Evolutionary conservation across 1,140 invertebrate genomes (phyloP).

Genomic region (Macrocentrus cingulum): DNA sequence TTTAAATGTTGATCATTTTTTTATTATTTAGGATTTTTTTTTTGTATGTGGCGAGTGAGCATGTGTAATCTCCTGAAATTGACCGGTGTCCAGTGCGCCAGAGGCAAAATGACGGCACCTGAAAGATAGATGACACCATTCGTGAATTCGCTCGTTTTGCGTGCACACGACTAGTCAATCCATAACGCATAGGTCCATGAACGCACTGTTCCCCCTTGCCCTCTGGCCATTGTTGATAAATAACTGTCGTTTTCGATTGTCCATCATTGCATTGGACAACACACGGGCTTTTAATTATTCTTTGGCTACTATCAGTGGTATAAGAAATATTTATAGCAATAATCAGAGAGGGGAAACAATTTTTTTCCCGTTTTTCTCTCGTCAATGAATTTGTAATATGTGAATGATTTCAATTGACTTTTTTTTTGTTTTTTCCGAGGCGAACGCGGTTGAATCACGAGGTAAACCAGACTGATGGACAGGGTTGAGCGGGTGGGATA

Average conservation of each 20-base stretch:
- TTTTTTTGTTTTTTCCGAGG: too few species aligned
- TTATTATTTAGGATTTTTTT: background rate
- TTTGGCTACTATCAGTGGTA: too few species aligned
- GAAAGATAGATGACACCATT: constrained; percentile 51
- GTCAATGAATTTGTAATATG: too few species aligned
- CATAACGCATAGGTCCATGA: constrained; percentile 43
- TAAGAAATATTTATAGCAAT: too few species aligned
- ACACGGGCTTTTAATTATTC: too few species aligned
- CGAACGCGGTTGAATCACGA: too few species aligned
- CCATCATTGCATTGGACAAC: background rate
- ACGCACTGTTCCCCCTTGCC: background rate
- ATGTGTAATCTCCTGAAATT: background rate
- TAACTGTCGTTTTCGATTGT: constrained; percentile 8
- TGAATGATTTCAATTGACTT: too few species aligned
- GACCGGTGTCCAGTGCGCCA: background rate
- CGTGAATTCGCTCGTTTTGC: constrained; percentile 27
- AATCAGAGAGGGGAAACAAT: too few species aligned
- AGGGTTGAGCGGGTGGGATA: background rate
- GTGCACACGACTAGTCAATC: constrained; percentile 38
- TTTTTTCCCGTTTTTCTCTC: too few species aligned
- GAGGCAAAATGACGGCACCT: constrained; percentile 42
- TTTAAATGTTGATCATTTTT: too few species aligned
- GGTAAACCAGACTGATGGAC: too few species aligned
- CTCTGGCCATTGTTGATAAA: constrained; percentile 4
- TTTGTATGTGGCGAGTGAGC: background rate